Conservation (phyloP, 2,888 invertebrate genomes). For the Halictus ligatus region DNA sequence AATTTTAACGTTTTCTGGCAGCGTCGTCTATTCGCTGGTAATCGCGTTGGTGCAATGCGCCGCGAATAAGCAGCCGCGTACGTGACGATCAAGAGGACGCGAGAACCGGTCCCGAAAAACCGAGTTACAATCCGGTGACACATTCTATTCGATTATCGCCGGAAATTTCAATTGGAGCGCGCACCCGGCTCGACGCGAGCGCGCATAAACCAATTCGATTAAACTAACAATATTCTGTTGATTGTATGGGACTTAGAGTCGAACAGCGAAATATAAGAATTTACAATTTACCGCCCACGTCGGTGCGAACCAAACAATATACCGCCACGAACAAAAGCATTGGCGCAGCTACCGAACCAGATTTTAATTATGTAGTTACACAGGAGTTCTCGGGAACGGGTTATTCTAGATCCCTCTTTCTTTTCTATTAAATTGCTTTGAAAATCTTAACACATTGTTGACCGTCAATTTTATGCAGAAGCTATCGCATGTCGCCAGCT, state of each 20-base stretch:
- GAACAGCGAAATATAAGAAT: not conserved
- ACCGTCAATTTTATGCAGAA: too few relatives aligned
- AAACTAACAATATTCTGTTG: constrained; percentile 4
- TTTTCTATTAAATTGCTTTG: too few relatives aligned
- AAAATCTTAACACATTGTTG: too few relatives aligned
- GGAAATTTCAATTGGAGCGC: not conserved
- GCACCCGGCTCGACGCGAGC: not conserved
- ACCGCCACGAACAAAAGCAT: too few relatives aligned
- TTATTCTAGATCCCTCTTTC: too few relatives aligned
- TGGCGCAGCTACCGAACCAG: too few relatives aligned
- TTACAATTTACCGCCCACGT: not conserved
- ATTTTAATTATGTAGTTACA: too few relatives aligned
- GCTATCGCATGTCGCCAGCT: too few relatives aligned
- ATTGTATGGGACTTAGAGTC: not conserved
- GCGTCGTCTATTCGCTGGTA: not conserved
- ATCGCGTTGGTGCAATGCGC: constrained; percentile 5
- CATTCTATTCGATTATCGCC: constrained; percentile 5
- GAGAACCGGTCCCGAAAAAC: not conserved
- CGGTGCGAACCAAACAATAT: not conserved
- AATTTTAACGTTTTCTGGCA: not conserved
- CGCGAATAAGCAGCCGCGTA: not conserved
- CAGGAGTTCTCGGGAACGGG: too few relatives aligned
- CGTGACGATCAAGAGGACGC: not conserved
- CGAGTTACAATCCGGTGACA: constrained; percentile 1
- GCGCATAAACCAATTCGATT: not conserved